A percentile compares a stretch with the other conserved stretches of the same genome.
Evolutionary conservation across 2,888 invertebrate species (phyloP).

Genomic region (Doris montereyensis): DNA sequence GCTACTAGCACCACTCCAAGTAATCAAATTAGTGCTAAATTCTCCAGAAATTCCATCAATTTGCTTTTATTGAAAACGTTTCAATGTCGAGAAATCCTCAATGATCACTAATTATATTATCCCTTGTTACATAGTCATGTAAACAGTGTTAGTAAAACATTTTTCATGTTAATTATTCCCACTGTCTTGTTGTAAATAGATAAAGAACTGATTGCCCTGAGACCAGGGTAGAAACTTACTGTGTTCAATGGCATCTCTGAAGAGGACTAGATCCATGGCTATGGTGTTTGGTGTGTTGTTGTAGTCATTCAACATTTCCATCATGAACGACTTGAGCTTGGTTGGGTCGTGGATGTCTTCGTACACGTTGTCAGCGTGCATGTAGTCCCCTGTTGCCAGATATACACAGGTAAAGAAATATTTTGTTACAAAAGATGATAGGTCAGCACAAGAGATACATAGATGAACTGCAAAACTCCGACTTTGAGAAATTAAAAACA

Average conservation of each 20-base stretch:
- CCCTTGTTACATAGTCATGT: too few species aligned
- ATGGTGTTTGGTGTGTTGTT: conserved; percentile 85
- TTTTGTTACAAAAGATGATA: not conserved
- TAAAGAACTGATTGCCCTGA: too few species aligned
- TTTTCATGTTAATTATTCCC: too few species aligned
- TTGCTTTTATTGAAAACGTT: too few species aligned
- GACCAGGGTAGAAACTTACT: conserved; percentile 59
- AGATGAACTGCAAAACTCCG: not conserved
- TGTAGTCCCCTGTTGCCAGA: conserved; percentile 83
- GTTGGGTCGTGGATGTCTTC: conserved; percentile 83
- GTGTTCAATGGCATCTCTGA: conserved; percentile 90
- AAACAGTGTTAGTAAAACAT: too few species aligned
- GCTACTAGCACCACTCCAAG: too few species aligned
- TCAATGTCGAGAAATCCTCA: too few species aligned
- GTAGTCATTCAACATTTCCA: conserved; percentile 82
- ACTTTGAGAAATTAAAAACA: conserved; percentile 39
- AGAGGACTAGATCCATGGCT: conserved; percentile 86
- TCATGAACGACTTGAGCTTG: conserved; percentile 77
- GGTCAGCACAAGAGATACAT: not conserved
- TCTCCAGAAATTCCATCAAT: too few species aligned
- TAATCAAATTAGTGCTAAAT: too few species aligned
- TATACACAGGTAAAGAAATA: not conserved
- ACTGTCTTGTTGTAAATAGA: too few species aligned
- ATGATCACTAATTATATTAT: too few species aligned
- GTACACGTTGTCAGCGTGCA: conserved; percentile 84